Evolutionary conservation across 2,797 vertebrate genomes (phyloP).

Genomic region (Acanthurus leucopareius): DNA sequence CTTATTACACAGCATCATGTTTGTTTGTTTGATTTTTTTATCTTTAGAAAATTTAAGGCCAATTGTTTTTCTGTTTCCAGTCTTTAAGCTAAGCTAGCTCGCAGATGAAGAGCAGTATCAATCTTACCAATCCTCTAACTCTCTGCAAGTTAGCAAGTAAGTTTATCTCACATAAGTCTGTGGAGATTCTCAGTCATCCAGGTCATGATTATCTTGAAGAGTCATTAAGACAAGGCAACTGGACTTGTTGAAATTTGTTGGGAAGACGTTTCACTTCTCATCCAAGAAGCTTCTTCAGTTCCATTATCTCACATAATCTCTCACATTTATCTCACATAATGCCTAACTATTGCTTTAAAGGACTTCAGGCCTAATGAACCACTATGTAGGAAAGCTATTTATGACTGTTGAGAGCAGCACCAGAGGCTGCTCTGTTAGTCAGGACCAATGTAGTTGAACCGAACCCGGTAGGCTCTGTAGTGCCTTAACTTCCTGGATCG

Average conservation of each 20-base stretch:
- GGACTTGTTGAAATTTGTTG: too few species aligned
- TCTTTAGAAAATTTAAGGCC: neutral
- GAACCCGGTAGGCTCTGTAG: constrained; percentile 21
- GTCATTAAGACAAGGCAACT: too few species aligned
- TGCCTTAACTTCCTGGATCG: constrained; percentile 46
- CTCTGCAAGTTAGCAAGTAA: constrained; percentile 2
- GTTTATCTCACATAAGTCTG: too few species aligned
- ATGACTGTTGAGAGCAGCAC: neutral
- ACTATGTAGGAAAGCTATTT: neutral
- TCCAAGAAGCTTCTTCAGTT: too few species aligned
- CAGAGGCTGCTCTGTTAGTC: constrained; percentile 1
- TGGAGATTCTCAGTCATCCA: too few species aligned
- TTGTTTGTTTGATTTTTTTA: neutral
- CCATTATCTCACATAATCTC: too few species aligned
- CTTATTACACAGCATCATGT: too few species aligned
- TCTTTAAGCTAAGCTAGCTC: neutral
- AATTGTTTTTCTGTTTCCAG: neutral
- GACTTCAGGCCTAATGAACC: neutral
- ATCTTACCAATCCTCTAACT: neutral
- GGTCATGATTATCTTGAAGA: too few species aligned
- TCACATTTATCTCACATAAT: too few species aligned
- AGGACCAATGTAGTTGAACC: constrained; percentile 5
- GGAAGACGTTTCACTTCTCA: too few species aligned
- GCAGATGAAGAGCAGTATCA: neutral
- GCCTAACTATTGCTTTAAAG: neutral